Percentiles rank a stretch among this genome's conserved stretches.
Evolutionary conservation across 2,113 vertebrate genomes (phyloP).

Genomic region (Numenius arquata): DNA sequence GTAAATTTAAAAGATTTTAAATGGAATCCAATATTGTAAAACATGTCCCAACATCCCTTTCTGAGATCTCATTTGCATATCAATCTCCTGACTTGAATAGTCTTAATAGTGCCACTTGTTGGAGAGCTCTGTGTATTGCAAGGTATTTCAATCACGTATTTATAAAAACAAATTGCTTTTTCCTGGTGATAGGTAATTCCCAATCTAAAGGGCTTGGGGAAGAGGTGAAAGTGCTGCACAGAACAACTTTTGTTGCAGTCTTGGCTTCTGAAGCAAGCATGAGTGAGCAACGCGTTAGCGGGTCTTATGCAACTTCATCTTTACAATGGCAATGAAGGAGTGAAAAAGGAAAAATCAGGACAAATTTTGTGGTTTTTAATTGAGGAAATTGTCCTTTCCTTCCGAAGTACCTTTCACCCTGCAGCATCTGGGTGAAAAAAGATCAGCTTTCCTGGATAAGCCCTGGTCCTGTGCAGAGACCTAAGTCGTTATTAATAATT

Average conservation of each 20-base stretch:
- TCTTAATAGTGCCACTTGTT: conserved; percentile 29
- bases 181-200: conserved; percentile 23
- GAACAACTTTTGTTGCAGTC: neutral
- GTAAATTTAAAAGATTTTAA: conserved; percentile 38
- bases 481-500: conserved; percentile 21
- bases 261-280: neutral
- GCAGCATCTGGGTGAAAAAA: neutral
- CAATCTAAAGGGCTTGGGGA: neutral
- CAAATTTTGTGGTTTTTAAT: neutral
- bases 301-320: neutral
- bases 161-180: conserved; percentile 16
- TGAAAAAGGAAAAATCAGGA: neutral
- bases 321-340: neutral
- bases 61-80: conserved; percentile 57
- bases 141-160: conserved; percentile 6
- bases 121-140: conserved; percentile 25
- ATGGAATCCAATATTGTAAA: conserved; percentile 46
- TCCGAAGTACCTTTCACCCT: neutral
- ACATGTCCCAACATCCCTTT: conserved; percentile 61
- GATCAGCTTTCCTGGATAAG: neutral
- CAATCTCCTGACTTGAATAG: conserved; percentile 27
- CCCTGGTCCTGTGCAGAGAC: neutral
- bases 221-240: neutral
- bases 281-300: neutral
- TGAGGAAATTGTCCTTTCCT: conserved; percentile 21